These are phyloP conservation scores for Scomber scombrus DNA, from an alignment of 2,113 vertebrate species.

Conservation along the genomic window DNA sequence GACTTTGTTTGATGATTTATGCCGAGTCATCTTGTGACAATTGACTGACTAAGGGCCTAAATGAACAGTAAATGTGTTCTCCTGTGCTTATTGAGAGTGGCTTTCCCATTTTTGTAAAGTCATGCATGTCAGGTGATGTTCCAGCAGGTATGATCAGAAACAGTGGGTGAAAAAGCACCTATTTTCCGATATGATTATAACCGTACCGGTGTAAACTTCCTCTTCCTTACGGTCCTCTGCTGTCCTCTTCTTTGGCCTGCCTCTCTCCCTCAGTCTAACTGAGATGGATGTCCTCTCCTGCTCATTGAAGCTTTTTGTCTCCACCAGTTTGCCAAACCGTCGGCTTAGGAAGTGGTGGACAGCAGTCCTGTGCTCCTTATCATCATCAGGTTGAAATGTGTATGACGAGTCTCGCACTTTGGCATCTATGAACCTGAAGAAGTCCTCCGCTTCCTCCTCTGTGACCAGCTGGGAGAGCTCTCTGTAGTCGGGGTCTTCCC, in stretches of 20 bases:
- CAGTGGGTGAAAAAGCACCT: too few relatives aligned
- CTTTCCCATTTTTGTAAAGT: too few relatives aligned
- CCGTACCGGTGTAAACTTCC: slow-evolving; percentile 90
- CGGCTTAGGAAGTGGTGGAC: slow-evolving; percentile 94
- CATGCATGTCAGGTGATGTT: too few relatives aligned
- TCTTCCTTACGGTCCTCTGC: slow-evolving; percentile 77
- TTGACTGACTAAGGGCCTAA: too few relatives aligned
- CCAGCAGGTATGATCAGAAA: too few relatives aligned
- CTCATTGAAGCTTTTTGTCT: slow-evolving; percentile 92
- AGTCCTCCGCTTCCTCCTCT: slow-evolving; percentile 90
- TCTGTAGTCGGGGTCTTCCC: slow-evolving; percentile 89
- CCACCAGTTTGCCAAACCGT: slow-evolving; percentile 93
- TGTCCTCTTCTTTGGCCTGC: slow-evolving; percentile 84
- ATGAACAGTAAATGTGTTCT: too few relatives aligned
- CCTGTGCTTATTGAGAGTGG: too few relatives aligned
- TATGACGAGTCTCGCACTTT: slow-evolving; percentile 89
- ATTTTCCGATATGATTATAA: too few relatives aligned
- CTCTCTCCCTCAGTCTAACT: slow-evolving; percentile 90
- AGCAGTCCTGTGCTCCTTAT: slow-evolving; percentile 90
- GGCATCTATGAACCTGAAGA: slow-evolving; percentile 94
- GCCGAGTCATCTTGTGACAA: too few relatives aligned
- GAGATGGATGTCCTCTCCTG: slow-evolving; percentile 83
- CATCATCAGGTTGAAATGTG: slow-evolving; percentile 88
- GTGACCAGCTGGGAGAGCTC: slow-evolving; percentile 90
- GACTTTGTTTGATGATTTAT: background rate